Base-by-base conservation (phyloP, 2,888 invertebrate species). In the Empis stercorea region DNA sequence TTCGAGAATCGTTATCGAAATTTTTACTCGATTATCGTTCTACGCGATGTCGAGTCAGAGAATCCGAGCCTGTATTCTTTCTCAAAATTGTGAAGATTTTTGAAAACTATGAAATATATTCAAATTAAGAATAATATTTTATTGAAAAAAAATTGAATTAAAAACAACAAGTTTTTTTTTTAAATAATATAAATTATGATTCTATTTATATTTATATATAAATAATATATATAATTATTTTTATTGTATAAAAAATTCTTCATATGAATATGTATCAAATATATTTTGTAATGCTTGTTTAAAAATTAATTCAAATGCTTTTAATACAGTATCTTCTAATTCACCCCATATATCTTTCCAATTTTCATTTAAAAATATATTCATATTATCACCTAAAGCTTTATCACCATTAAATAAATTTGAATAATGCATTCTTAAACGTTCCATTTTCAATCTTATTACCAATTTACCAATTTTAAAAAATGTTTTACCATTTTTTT, bases 321-420 rank as follows among this genome's bases (percentile, higher is more conserved):
- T 55, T 23, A 62, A 52, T 5, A 73, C 62, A 2, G 64, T 56
- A 1, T 56, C 54, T 47, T 60, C 59, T 3, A 73, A 53, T 55
- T 73, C 73, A 16, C 49, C 51, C 38, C 65, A 68, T 34, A 73
- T 65, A 1, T 66, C 66, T 16, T 52, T 34, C 72, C 72, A 72
- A 56, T 73, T 73, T 30, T 71, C 65, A 54, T 68, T 69, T 14
- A 68, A 49, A 53, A 68, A 63, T 10, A 41, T 43, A 52, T 69
- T 69, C 59, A 63, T 64, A 36, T 58, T 63, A 43, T 64, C 62
- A 40, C 67, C 62, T 5, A 69, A 52, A 44, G 58, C 56, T 55
- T 63, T 65, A 48, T 69, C 62, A 0, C 67, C 67, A 48, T 67
- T 65, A 52, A 67, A 68, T n/a, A 69, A 55, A 53, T 67, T 66